Base-by-base conservation (phyloP, 2,888 invertebrate genomes). In the Agrenia bidenticulata region DNA sequence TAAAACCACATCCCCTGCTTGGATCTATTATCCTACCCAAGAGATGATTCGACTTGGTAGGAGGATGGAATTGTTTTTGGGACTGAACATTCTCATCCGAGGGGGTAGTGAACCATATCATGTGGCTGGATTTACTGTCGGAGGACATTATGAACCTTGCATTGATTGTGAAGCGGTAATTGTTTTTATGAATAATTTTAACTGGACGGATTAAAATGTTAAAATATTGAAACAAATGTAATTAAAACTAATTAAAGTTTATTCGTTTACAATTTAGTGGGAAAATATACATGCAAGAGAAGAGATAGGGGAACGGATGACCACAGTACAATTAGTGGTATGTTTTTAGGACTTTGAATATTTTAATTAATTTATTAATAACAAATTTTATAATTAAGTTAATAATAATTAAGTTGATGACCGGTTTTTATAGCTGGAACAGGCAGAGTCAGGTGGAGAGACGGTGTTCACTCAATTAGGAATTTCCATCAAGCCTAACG, bases 141-240 rank as follows among this genome's bases (percentile, higher is more conserved):
- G 67, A 41, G 61, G 63, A 53, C 64, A 67, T 50, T 61, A 67
- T 54, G 53, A 64, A 1, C 67, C 67, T n/a, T 64, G 64, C 19
- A 7, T 41, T 11, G 39, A 58, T n/a, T 67, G 61, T 19, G 42
- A 54, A 49, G 59, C 61, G 45, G 64, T 67, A 42, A n/a, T 26
- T 19, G 7, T 39, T 39, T 39, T 39, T 39, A 9, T 49, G 7
- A 49, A 49, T 11, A 49, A 49, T 49, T n/a, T 49, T 11, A 49
- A 49, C 19, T 49, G 7, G 7, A 17, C 7, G n/a, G n/a, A 7
- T 49, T 49, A 19, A n/a, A n/a, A n/a, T n/a, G n/a, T 49, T 7
- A 11, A 17, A 49, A 17, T 49, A 7, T 39, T 39, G 39, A 7
- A 39, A 39, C 15, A 39, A 39, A 11, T 39, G 39, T 15, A 39